phyloP scores from a whole-genome alignment of 2,113 vertebrate genomes.

The Oreochromis niloticus region DNA sequence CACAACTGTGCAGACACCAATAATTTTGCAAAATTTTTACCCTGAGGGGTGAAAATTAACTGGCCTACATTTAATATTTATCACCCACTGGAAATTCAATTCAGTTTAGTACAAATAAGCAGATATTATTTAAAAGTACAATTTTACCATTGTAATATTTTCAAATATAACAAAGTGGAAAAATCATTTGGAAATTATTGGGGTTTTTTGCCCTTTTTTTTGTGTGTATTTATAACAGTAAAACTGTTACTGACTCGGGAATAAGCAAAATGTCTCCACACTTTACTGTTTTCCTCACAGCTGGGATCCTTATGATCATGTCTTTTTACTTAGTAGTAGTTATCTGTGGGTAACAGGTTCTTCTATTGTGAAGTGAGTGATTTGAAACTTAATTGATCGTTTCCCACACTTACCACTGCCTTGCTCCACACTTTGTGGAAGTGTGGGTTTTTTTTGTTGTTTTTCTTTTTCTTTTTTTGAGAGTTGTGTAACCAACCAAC shows the following conservation, averaged over 20 bases:
- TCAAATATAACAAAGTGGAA: not conserved
- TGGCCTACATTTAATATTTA: not conserved
- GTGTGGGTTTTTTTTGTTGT: not conserved
- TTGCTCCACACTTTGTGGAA: not conserved
- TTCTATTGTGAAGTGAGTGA: not conserved
- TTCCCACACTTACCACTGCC: not conserved
- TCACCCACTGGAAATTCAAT: not conserved
- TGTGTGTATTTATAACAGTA: not conserved
- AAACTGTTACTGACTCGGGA: not conserved
- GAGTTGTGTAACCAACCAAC: not conserved
- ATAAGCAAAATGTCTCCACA: not conserved
- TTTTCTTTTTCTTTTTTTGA: not conserved
- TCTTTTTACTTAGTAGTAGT: not conserved
- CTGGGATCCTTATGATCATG: not conserved
- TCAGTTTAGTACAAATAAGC: not conserved
- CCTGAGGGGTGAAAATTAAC: not conserved
- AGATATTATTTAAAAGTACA: not conserved
- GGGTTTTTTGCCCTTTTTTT: accelerated
- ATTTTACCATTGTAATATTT: not conserved
- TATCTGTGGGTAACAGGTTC: too few relatives aligned
- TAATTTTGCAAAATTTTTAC: not conserved
- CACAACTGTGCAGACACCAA: not conserved
- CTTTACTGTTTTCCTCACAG: not conserved
- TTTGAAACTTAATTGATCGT: not conserved
- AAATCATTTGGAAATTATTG: not conserved